A percentile compares a stretch with the other conserved stretches of the same genome.
These are phyloP conservation scores for Ceyx erithaca DNA, from an alignment of 2,797 vertebrate species.

Conservation along the genomic window DNA sequence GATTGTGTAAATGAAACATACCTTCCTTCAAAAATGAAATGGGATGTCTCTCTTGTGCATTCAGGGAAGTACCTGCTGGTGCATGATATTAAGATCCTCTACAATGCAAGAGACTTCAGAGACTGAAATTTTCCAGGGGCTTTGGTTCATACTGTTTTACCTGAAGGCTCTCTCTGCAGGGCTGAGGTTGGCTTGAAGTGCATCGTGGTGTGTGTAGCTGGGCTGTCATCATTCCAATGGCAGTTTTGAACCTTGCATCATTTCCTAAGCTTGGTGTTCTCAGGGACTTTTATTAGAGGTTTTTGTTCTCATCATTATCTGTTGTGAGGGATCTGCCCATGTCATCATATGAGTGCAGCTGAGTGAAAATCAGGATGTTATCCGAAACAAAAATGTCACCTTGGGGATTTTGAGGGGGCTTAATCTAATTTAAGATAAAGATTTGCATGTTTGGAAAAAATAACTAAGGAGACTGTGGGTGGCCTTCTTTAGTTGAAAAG, in stretches of 20 bases:
- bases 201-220: not conserved
- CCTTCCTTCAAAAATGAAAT: not conserved
- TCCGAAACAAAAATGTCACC: not conserved
- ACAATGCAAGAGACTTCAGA: not conserved
- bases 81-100: not conserved
- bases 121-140: not conserved
- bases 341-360: not conserved
- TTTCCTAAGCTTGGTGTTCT: not conserved
- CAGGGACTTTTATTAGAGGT: not conserved
- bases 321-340: not conserved
- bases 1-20: not conserved
- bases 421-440: not conserved
- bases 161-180: not conserved
- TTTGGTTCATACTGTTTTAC: not conserved
- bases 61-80: fast-evolving
- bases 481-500: not conserved
- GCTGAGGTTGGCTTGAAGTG: not conserved
- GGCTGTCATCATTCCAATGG: not conserved
- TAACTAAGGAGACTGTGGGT: not conserved
- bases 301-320: not conserved
- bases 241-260: not conserved
- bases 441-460: not conserved
- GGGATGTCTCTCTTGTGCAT: not conserved
- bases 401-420: fast-evolving
- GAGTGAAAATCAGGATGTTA: not conserved